A percentile compares a stretch with the other conserved stretches of the same genome.
These are phyloP conservation scores for Apantesis nais DNA, from an alignment of 2,888 invertebrate species.

Conservation along the genomic window DNA sequence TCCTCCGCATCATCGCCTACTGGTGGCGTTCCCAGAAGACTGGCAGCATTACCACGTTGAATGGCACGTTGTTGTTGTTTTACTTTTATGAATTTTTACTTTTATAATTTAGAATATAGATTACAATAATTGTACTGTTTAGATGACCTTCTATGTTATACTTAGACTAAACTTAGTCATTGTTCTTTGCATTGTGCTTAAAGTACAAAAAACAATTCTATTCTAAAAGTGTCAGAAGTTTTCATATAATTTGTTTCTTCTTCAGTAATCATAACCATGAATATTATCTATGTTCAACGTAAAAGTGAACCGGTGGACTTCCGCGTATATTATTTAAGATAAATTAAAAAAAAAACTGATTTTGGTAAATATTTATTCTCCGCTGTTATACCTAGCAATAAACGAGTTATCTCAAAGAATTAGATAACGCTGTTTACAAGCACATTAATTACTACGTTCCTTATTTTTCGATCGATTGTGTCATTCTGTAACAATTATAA, in stretches of 20 bases:
- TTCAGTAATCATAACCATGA: not conserved
- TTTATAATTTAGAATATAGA: no score
- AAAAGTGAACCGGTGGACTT: conserved; percentile 13
- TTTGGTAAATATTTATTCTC: conserved; percentile 15
- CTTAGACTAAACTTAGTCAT: not conserved
- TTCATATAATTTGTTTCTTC: not conserved
- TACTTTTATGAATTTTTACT: no score
- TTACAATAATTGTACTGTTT: not conserved
- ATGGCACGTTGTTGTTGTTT: no score
- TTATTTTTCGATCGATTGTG: not conserved
- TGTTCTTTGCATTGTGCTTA: not conserved
- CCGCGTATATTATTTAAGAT: conserved; percentile 8
- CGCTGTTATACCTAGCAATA: not conserved
- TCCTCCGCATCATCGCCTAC: no score
- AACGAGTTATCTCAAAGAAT: conserved; percentile 4
- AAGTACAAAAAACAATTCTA: not conserved
- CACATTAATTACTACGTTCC: not conserved
- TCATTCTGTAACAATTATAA: not conserved
- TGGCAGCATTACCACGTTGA: no score
- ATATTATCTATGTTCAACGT: not conserved
- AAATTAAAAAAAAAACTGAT: not conserved
- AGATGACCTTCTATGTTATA: not conserved
- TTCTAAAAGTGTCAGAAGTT: not conserved
- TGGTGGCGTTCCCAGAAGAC: no score
- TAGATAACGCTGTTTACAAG: conserved; percentile 16